phyloP scores from a whole-genome alignment of 2,797 vertebrate genomes.

The Betta splendens region DNA sequence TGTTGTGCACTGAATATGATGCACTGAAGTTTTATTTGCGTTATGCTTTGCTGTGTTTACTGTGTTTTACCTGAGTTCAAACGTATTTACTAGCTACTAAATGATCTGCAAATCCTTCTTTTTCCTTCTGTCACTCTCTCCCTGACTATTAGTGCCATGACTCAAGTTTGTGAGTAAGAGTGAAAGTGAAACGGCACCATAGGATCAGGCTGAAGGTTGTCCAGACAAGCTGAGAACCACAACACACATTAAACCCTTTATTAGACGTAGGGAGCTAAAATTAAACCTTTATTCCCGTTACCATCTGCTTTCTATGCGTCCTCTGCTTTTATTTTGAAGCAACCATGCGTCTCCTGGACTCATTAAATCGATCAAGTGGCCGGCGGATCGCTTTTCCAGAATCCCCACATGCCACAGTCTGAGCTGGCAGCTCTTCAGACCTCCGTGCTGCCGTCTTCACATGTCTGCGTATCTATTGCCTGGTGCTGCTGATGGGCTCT shows the following conservation, averaged over 20 bases:
- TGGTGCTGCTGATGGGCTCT: slow-evolving; percentile 3
- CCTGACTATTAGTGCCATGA: slow-evolving; percentile 37
- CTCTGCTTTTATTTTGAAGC: not conserved
- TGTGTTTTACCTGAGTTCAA: too few species aligned
- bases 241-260: too few species aligned
- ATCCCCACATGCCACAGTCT: too few species aligned
- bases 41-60: too few species aligned
- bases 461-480: not conserved
- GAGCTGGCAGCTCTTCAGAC: not conserved
- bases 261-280: not conserved
- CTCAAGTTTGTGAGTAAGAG: slow-evolving; percentile 15
- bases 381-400: too few species aligned
- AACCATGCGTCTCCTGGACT: too few species aligned
- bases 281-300: slow-evolving; percentile 14
- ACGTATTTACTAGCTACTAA: too few species aligned
- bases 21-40: too few species aligned
- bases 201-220: too few species aligned
- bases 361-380: too few species aligned
- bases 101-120: not conserved
- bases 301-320: slow-evolving; percentile 1
- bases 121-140: slow-evolving; percentile 1
- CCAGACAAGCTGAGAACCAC: too few species aligned
- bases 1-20: slow-evolving; percentile 30
- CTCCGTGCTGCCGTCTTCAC: not conserved
- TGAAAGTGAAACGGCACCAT: slow-evolving; percentile 4